Conservation (phyloP, 2,113 vertebrate species). For the Eptatretus burgeri region DNA sequence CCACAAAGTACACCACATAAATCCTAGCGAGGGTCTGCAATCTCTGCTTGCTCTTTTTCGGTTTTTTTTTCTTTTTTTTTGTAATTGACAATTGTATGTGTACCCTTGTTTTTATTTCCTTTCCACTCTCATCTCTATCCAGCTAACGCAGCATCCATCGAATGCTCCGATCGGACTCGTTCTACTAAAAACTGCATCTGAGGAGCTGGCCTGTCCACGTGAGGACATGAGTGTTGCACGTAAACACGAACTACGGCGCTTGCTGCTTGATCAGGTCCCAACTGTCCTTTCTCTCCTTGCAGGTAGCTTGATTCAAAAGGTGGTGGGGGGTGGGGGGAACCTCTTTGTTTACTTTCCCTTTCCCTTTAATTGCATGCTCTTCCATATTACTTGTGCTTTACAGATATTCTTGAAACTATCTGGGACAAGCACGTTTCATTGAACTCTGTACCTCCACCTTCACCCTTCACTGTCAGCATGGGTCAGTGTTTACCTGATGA, state of each 20-base stretch:
- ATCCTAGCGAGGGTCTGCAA: too few species aligned
- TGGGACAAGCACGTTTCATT: constrained; percentile 90
- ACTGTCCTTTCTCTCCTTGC: constrained; percentile 64
- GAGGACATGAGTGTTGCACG: constrained; percentile 74
- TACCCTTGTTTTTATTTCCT: neutral
- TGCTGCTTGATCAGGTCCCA: constrained; percentile 77
- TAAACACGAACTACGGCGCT: constrained; percentile 73
- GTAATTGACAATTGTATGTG: neutral
- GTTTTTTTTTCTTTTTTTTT: too few species aligned
- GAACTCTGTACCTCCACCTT: constrained; percentile 70
- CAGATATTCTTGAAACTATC: constrained; percentile 76
- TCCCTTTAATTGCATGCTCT: neutral
- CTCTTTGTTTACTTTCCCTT: neutral
- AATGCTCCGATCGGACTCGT: constrained; percentile 60
- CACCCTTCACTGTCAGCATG: constrained; percentile 19
- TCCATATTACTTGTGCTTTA: constrained; percentile 5
- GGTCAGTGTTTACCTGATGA: neutral
- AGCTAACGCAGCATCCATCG: constrained; percentile 71
- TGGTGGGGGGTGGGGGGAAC: neutral
- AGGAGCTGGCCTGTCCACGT: constrained; percentile 72
- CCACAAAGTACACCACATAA: too few species aligned
- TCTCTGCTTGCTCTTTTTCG: too few species aligned
- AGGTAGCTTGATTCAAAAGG: constrained; percentile 18
- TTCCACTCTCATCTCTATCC: constrained; percentile 8
- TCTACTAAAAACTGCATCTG: constrained; percentile 81